phyloP scores from a whole-genome alignment of 1,140 invertebrate species.

The Bombyx mandarina region DNA sequence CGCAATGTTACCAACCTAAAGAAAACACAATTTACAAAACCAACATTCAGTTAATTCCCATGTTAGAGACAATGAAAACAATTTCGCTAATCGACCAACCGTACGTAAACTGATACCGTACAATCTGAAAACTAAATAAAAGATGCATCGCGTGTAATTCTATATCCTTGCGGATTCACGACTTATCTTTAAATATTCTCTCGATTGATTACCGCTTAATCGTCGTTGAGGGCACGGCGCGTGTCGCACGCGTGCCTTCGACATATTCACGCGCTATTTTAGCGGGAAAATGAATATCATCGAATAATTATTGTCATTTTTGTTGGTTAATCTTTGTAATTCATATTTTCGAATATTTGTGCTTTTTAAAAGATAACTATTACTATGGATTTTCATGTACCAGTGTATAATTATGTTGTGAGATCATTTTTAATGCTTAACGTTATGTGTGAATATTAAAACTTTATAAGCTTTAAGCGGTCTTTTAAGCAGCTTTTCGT shows the following conservation, averaged over 20 bases:
- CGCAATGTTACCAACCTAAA: no score
- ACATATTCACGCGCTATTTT: conserved; percentile 32
- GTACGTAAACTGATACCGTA: conserved; percentile 59
- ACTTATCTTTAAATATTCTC: conserved; percentile 42
- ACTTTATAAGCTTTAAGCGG: no score
- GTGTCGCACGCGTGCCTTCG: conserved; percentile 45
- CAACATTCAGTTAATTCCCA: conserved; percentile 34
- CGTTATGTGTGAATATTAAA: no score
- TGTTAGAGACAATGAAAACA: conserved; percentile 42
- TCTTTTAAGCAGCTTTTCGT: no score
- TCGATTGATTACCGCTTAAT: conserved; percentile 48
- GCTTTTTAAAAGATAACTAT: no score
- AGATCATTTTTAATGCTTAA: no score
- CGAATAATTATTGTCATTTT: conserved; percentile 1
- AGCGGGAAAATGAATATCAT: conserved; percentile 1
- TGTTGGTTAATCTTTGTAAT: neutral
- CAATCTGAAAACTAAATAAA: conserved; percentile 65
- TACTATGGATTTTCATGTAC: no score
- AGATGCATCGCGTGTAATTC: conserved; percentile 55
- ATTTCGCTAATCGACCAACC: conserved; percentile 22
- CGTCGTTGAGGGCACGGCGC: conserved; percentile 27
- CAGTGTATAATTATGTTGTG: no score
- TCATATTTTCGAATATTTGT: no score
- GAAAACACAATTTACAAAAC: conserved; percentile 20
- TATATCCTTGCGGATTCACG: conserved; percentile 57